Evolutionary conservation across 2,113 vertebrate species (phyloP), one percentile per base, ranked within the genome.

Genomic region (Falcunculus frontatus): DNA sequence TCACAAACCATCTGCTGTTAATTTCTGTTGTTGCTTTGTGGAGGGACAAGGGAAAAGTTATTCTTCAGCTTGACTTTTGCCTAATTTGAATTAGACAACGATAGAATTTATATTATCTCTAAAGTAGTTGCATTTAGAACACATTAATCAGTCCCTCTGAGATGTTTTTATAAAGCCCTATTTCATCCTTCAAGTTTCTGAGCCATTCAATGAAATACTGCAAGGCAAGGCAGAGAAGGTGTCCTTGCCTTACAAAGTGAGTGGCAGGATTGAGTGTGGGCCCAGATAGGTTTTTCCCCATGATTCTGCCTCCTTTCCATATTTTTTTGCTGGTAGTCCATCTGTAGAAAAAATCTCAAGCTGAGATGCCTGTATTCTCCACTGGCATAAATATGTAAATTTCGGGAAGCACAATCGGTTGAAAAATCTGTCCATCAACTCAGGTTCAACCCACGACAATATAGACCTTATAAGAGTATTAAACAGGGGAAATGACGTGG

Each of bases 1-100:
- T 96, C 74, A 27, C 59, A 47, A 65, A 89, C 42, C 84, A 91
- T 91, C 87, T 96, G 91, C 75, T 87, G 41, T 52, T 91, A 76
- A 59, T 85, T 89, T 87, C 69, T 69, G 6, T 32, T 64, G 50
- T 41, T 69, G 33, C 39, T 85, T 42, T 85, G 33, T 57, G n/a
- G 25, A 33, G 8, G 50, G 20, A 89, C 44, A 41, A 88, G 37
- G 52, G 44, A 83, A 87, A 93, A 90, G 6, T 25, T 83, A 85
- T 91, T 23, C 10, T 42, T 67, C n/a, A 20, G 30, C 30, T 85
- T 84, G 33, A 84, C 52, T 73, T 91, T 83, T 92, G 12, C 27
- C 73, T 76, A 32, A 53, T 91, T 92, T 91, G 18, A 87, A 64
- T 76, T 85, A 73, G 20, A 62, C 20, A 56, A 44, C 0, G 2